Conservation (phyloP, 2,797 vertebrate genomes). For the Orestias chungarensis region DNA sequence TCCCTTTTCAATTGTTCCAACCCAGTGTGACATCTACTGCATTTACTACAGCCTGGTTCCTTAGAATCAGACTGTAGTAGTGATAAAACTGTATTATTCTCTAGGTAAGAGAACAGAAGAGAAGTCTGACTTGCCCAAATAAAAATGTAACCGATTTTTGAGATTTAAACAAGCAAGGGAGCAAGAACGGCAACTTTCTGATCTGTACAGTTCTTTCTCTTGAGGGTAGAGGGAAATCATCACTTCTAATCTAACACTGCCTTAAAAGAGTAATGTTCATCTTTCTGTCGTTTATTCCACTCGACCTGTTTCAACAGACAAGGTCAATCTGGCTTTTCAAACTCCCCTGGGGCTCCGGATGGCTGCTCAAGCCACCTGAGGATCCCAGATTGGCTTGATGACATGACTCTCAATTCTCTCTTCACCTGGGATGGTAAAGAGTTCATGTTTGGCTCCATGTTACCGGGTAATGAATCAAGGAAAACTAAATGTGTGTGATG, state of each 20-base stretch:
- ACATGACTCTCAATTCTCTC: constrained; percentile 19
- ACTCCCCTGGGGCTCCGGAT: constrained; percentile 40
- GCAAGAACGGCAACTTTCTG: neutral
- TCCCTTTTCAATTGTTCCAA: constrained; percentile 25
- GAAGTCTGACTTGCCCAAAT: constrained; percentile 46
- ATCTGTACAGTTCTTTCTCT: constrained; percentile 14
- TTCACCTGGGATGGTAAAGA: constrained; percentile 22
- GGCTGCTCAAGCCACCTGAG: constrained; percentile 50
- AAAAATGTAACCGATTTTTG: constrained; percentile 46
- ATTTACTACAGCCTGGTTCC: constrained; percentile 31
- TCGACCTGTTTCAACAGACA: constrained; percentile 50
- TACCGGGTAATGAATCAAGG: constrained; percentile 19
- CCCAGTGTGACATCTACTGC: constrained; percentile 34
- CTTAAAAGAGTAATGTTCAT: constrained; percentile 61
- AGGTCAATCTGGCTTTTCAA: constrained; percentile 61
- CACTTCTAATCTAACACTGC: constrained; percentile 51
- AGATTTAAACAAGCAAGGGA: constrained; percentile 26
- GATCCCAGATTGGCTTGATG: constrained; percentile 38
- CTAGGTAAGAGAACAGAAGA: constrained; percentile 41
- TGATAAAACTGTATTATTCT: constrained; percentile 46
- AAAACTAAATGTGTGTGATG: constrained; percentile 23
- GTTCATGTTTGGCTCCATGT: constrained; percentile 16
- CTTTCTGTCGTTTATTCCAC: constrained; percentile 55
- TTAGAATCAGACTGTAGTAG: no score
- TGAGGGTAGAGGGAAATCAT: constrained; percentile 39